Evolutionary conservation across 2,113 vertebrate species (phyloP), one percentile per base, ranked within the genome.

Genomic region (Lonchura striata): DNA sequence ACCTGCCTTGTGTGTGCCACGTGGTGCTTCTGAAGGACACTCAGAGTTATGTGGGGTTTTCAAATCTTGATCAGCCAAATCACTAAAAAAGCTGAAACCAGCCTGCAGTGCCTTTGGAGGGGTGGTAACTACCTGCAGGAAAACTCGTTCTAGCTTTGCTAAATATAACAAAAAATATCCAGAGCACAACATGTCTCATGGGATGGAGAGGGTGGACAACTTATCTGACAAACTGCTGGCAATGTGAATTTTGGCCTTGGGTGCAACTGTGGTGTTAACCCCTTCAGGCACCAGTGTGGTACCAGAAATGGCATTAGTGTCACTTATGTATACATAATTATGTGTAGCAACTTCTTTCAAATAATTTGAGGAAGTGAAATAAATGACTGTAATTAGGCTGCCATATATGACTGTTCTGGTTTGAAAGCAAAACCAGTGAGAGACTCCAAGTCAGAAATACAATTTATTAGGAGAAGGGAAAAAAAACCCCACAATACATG

Each of bases 321-420:
- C 84, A 87, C 42, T 80, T 88, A 59, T 23, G 35, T 57, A 50
- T 47, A 60, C 52, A 1, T 86, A 95, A 88, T 91, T 95, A 91
- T 59, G 66, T 63, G 82, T 44, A 88, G 66, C 52, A 92, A 74
- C 54, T 85, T 80, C 61, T 91, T 94, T 92, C 70, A 87, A 87
- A 70, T 56, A 59, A 59, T 88, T 94, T 2, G 27, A 87, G 78
- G 91, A 75, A 78, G 37, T 27, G 59, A 87, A 94, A 94, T 90
- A 87, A 94, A 94, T 90, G 42, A 89, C 86, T 95, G 66, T 87
- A 92, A 96, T 95, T 94, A 95, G 82, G 54, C 89, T 94, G 96
- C 86, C 78, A 90, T 41, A 63, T 59, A 37, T 30, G 41, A 41
- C 41, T 41, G 41, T 41, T 41, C 41, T 41, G 41, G 41, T 41